Conservation (phyloP, 2,797 vertebrate species). For the Aselliscus stoliczkanus region DNA sequence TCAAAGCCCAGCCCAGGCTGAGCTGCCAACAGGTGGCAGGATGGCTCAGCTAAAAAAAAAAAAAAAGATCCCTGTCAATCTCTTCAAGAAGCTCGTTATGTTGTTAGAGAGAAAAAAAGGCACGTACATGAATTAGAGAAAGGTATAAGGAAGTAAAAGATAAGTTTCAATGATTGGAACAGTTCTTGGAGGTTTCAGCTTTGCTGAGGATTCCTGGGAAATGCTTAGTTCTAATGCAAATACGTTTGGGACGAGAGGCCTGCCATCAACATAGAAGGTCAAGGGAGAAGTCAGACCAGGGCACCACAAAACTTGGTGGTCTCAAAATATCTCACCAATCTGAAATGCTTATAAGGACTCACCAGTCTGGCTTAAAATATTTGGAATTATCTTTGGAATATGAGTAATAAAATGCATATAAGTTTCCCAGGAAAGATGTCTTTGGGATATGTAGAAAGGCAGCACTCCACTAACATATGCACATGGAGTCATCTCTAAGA, state of each 20-base stretch:
- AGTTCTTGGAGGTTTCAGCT: background rate
- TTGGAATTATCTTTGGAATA: background rate
- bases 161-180: background rate
- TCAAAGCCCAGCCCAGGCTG: too few relatives aligned
- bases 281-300: background rate
- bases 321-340: background rate
- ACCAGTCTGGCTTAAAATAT: background rate
- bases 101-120: background rate
- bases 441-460: background rate
- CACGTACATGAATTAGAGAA: background rate
- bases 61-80: background rate
- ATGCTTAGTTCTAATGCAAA: background rate
- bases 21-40: too few relatives aligned
- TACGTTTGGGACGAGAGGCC: background rate
- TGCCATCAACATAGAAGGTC: background rate
- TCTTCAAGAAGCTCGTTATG: background rate
- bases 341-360: background rate
- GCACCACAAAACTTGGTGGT: background rate
- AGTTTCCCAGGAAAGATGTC: background rate
- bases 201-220: background rate
- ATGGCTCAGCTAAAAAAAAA: too few relatives aligned
- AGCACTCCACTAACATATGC: background rate
- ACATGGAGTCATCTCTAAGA: background rate
- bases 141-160: background rate
- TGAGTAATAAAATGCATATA: background rate